Base-by-base conservation (phyloP, 2,797 vertebrate genomes). In the Thalassophryne amazonica region DNA sequence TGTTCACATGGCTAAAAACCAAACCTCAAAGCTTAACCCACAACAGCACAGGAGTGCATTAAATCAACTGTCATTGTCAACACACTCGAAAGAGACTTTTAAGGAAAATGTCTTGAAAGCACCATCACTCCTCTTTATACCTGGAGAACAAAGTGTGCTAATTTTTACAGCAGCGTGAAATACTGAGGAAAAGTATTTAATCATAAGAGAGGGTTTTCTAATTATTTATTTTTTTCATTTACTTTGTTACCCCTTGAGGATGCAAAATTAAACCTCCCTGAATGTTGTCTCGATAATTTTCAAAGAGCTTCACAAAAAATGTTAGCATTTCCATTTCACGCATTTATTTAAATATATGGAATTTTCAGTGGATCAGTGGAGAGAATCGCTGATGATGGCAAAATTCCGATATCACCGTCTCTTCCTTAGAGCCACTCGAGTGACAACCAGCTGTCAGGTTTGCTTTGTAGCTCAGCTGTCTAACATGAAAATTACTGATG, bases 371-470 rank as follows among this genome's bases (percentile, higher is more conserved):
- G 35, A 69, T 74, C 74, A 71, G 40, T 50, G 38, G 38, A 53
- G 28, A 71, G 78, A n/a, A 66, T 75, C 67, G 78, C 17, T 76
- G 64, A 76, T 68, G 63, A 63, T 52, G 35, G 24, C 79, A 56
- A 82, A 88, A 87, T 56, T 70, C 34, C 34, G 76, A 73, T 82
- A 59, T 73, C 30, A 57, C 49, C 31, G 64, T 79, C 60, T 81
- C 37, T 63, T 59, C 65, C 81, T 75, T 49, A 77, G 68, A 84
- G 80, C 71, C 39, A 66, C 67, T 69, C 40, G 6, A 52, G 66
- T 80, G 80, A 85, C 85, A 85, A 60, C 74, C 75, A 74, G 66
- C 69, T 86, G 81, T 69, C 78, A 78, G 61, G 46, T 30, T 56
- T 69, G n/a, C 66, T 40, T 38, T 48, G 49, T 58, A 22, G 35